Base-by-base conservation (phyloP, 2,888 invertebrate genomes). In the Meganola albula region DNA sequence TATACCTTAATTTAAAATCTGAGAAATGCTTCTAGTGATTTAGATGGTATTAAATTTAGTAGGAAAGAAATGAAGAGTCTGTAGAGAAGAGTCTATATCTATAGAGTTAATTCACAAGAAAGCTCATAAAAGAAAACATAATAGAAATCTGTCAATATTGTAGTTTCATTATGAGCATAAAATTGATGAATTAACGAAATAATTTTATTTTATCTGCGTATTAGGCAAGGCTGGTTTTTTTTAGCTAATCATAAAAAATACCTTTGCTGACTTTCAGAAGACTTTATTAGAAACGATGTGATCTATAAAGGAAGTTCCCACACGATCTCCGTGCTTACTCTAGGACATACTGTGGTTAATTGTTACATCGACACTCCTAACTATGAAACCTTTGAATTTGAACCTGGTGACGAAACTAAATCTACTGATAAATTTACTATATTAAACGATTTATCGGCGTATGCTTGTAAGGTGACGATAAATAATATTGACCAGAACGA, bases 241-340 rank as follows among this genome's bases (percentile, higher is more conserved):
- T n/a, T n/a, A n/a, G n/a, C n/a, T n/a, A n/a, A n/a, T n/a, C 20
- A 20, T 20, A 20, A 7, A 20, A 3, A 20, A 44, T 46, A 46
- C 14, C 36, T 26, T 36, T 32, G 52, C 48, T 48, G 50, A 42
- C 43, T 37, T 8, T 22, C 8, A 2, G 4, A 20, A 20, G 8
- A 16, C 16, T 6, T 16, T 6, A 6, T 16, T 6, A 16, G 16
- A 16, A 16, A 16, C 16, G n/a, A n/a, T n/a, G n/a, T n/a, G n/a
- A n/a, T 3, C 8, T 0, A 10, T 0, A 28, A 33, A 33, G 45
- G 45, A 4, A 9, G 1, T 1, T 5, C 0, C 4, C 31, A 25
- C 10, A 1, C 5, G 11, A 10, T 34, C 1, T 38, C 24, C 8
- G 31, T 33, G 1, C 0, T 0, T 0, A 10, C 36, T 10, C 0